phyloP scores from a whole-genome alignment of 2,797 vertebrate species.

The Sylvilagus floridanus region DNA sequence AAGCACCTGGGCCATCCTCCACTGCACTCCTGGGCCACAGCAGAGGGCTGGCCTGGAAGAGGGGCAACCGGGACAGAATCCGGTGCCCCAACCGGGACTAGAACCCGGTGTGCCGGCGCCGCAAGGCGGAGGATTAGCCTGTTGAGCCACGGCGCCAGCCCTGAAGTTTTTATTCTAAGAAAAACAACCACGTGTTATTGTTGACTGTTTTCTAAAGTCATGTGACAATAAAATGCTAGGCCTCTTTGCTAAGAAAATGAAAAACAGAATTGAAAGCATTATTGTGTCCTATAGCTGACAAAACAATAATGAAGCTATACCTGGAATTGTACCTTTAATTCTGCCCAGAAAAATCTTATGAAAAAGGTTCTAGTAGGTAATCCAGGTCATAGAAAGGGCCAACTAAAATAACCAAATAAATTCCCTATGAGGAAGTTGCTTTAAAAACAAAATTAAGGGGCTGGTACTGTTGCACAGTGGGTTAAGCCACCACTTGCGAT shows the following conservation, averaged over 20 bases:
- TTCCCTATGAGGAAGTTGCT: conserved; percentile 40
- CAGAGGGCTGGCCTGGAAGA: too few species aligned
- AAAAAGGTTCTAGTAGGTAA: neutral
- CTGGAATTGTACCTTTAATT: neutral
- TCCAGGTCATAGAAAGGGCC: neutral
- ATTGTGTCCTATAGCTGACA: neutral
- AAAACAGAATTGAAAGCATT: conserved; percentile 50
- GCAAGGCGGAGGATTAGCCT: too few species aligned
- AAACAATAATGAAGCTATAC: conserved; percentile 10
- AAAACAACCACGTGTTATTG: neutral
- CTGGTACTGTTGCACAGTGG: too few species aligned
- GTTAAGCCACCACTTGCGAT: too few species aligned
- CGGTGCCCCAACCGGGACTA: too few species aligned
- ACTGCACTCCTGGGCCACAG: too few species aligned
- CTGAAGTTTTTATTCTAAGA: conserved; percentile 53
- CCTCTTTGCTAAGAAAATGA: neutral
- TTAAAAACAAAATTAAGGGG: conserved; percentile 22
- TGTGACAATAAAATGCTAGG: neutral
- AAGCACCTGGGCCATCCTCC: too few species aligned
- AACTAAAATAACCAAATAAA: conserved; percentile 21
- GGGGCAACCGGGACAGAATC: too few species aligned
- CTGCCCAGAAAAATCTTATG: neutral
- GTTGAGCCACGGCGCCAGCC: too few species aligned
- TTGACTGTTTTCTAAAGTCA: conserved; percentile 19
- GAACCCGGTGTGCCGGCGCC: too few species aligned